A percentile compares a stretch with the other conserved stretches of the same genome.
Conservation (phyloP, 2,113 vertebrate genomes). For the Reinhardtius hippoglossoides region DNA sequence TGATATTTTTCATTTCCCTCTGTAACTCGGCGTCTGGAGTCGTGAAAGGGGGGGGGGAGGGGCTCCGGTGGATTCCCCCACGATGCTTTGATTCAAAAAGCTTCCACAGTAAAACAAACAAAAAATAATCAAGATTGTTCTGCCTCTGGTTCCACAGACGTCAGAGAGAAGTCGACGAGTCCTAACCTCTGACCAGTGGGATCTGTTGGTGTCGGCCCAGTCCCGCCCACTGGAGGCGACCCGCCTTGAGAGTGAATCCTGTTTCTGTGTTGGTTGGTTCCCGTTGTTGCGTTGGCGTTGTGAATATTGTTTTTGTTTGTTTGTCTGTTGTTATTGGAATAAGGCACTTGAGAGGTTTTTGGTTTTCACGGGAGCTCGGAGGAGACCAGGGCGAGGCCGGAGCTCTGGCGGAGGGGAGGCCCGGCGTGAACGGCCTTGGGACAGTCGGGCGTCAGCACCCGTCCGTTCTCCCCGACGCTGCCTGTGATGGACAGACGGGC, state of each 20-base stretch:
- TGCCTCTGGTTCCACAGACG: slow-evolving; percentile 46
- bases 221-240: slow-evolving; percentile 41
- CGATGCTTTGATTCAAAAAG: slow-evolving; percentile 24
- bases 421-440: slow-evolving; percentile 95
- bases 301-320: slow-evolving; percentile 25
- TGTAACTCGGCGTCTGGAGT: slow-evolving; percentile 33
- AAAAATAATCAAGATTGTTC: slow-evolving; percentile 20
- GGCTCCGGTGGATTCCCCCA: slow-evolving; percentile 2
- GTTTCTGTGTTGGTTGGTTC: slow-evolving; percentile 34
- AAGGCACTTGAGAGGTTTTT: slow-evolving; percentile 98
- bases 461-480: slow-evolving; percentile 97
- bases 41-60: slow-evolving; percentile 4
- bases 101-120: slow-evolving; percentile 2
- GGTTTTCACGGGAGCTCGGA: slow-evolving; percentile 99
- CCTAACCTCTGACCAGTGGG: slow-evolving; percentile 11
- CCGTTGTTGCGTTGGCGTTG: slow-evolving; percentile 46
- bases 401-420: slow-evolving; percentile 94
- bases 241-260: slow-evolving; percentile 17
- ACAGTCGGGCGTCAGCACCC: slow-evolving; percentile 97
- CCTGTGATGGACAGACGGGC: slow-evolving; percentile 98
- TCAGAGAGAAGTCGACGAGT: slow-evolving; percentile 26
- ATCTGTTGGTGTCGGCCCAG: slow-evolving; percentile 10
- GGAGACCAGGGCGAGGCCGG: slow-evolving; percentile 97
- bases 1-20: slow-evolving; percentile 58
- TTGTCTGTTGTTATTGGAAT: slow-evolving; percentile 77